Conservation (phyloP, 2,797 vertebrate species). For the Carduelis carduelis region DNA sequence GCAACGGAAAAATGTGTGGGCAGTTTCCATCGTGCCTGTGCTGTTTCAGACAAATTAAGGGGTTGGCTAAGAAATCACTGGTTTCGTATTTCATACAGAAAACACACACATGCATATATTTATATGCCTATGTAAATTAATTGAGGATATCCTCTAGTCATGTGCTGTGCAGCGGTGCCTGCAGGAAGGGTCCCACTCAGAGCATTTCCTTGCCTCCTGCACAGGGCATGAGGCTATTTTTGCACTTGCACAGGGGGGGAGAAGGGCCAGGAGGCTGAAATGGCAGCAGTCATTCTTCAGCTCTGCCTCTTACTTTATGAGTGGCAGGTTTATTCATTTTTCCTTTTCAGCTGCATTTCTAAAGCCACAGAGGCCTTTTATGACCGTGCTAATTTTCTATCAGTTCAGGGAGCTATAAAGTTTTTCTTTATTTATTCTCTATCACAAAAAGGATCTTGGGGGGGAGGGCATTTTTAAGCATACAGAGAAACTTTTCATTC, state of each 20-base stretch:
- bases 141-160: slow-evolving; percentile 48
- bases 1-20: slow-evolving; percentile 73
- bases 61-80: slow-evolving; percentile 60
- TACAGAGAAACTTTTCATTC: slow-evolving; percentile 65
- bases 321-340: slow-evolving; percentile 2
- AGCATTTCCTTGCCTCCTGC: neutral
- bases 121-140: slow-evolving; percentile 62
- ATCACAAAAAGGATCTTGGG: neutral
- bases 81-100: slow-evolving; percentile 54
- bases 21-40: slow-evolving; percentile 66
- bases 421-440: slow-evolving; percentile 38
- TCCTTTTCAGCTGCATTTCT: slow-evolving; percentile 39
- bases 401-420: slow-evolving; percentile 58
- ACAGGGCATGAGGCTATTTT: neutral
- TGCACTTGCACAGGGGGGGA: neutral
- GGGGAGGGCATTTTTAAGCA: neutral
- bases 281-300: neutral
- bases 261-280: neutral
- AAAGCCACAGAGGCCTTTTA: slow-evolving; percentile 40
- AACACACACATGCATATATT: slow-evolving; percentile 37
- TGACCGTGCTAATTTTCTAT: slow-evolving; percentile 68
- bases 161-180: neutral
- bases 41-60: slow-evolving; percentile 73
- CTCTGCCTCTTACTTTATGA: slow-evolving; percentile 38
- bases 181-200: neutral